Conservation (phyloP, 2,797 vertebrate genomes). For the Trematomus bernacchii region DNA sequence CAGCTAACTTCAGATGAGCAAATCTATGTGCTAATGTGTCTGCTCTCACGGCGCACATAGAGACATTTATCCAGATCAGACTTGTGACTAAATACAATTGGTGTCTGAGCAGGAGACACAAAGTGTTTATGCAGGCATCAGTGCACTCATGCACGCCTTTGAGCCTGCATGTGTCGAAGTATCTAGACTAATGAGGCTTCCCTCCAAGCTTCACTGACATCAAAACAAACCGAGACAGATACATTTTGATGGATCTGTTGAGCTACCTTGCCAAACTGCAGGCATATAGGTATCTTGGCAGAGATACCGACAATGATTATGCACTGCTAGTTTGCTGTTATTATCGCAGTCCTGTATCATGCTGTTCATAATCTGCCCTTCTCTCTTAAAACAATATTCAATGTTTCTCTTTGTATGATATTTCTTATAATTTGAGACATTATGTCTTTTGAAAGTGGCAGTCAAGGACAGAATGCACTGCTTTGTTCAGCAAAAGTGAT, state of each 20-base stretch:
- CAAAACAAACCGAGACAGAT: slow-evolving; percentile 47
- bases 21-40: background rate
- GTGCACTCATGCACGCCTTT: slow-evolving; percentile 18
- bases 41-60: background rate
- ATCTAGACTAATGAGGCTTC: slow-evolving; percentile 67
- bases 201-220: slow-evolving; percentile 49
- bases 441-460: slow-evolving; percentile 9
- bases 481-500: slow-evolving; percentile 47
- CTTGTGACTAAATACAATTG: slow-evolving; percentile 5
- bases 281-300: slow-evolving; percentile 36
- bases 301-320: slow-evolving; percentile 18
- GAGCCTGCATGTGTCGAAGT: slow-evolving; percentile 31
- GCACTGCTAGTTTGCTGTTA: slow-evolving; percentile 8
- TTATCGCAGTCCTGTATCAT: slow-evolving; percentile 22
- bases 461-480: slow-evolving; percentile 10
- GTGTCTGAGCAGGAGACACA: slow-evolving; percentile 9
- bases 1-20: slow-evolving; percentile 8
- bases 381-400: background rate
- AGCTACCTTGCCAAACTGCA: slow-evolving; percentile 19
- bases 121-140: background rate
- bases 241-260: slow-evolving; percentile 55
- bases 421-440: background rate
- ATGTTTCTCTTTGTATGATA: background rate
- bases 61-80: background rate
- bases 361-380: background rate